phyloP scores from a whole-genome alignment of 1,140 invertebrate species.

The Gerris buenoi region DNA sequence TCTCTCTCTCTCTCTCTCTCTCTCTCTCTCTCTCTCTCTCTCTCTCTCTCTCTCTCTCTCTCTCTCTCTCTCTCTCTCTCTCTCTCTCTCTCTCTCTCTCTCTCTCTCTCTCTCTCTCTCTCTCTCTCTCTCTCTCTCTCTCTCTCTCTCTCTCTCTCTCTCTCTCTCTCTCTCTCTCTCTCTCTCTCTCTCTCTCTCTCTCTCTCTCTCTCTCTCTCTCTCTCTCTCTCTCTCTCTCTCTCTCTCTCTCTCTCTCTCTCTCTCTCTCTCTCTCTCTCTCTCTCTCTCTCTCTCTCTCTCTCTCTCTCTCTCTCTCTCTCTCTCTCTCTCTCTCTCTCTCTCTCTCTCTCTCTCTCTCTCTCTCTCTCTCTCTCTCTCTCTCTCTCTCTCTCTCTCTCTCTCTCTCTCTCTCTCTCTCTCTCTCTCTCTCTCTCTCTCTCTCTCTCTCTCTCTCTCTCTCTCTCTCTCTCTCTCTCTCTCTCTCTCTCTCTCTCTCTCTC shows the following conservation, averaged over 20 bases:
- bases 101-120: not conserved
- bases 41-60: slow-evolving; percentile 5
- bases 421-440: slow-evolving; percentile 8
- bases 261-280: slow-evolving; percentile 8
- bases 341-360: slow-evolving; percentile 3
- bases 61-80: slow-evolving; percentile 8
- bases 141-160: not conserved
- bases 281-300: slow-evolving; percentile 8
- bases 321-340: not conserved
- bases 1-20: slow-evolving; percentile 8
- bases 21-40: slow-evolving; percentile 6
- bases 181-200: slow-evolving; percentile 3
- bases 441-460: slow-evolving; percentile 8
- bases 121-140: slow-evolving; percentile 3
- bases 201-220: not conserved
- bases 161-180: slow-evolving; percentile 3
- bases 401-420: slow-evolving; percentile 9
- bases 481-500: slow-evolving; percentile 6
- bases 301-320: slow-evolving; percentile 7
- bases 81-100: slow-evolving; percentile 8
- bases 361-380: slow-evolving; percentile 5
- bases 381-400: slow-evolving; percentile 9
- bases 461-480: slow-evolving; percentile 2
- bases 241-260: not conserved
- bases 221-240: slow-evolving; percentile 7